Evolutionary conservation across 2,888 invertebrate genomes (phyloP).

Genomic region (Acronicta alni): DNA sequence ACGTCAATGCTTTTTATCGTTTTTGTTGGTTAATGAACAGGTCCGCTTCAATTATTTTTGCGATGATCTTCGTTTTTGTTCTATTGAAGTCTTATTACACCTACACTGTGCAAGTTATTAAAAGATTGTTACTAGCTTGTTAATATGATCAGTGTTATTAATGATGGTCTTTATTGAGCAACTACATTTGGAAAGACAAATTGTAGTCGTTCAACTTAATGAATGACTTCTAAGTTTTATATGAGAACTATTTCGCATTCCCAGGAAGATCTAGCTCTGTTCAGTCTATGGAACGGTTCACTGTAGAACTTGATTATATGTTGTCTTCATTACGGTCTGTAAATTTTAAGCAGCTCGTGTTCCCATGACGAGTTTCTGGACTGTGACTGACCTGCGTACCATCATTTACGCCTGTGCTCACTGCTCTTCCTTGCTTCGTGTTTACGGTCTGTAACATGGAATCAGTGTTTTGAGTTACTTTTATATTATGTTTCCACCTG

Average conservation of each 20-base stretch:
- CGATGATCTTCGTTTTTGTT: slow-evolving; percentile 59
- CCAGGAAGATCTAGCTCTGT: slow-evolving; percentile 34
- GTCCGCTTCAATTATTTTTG: slow-evolving; percentile 62
- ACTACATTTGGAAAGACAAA: slow-evolving; percentile 28
- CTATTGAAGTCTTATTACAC: slow-evolving; percentile 38
- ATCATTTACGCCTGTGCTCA: slow-evolving; percentile 63
- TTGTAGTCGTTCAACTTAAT: slow-evolving; percentile 8
- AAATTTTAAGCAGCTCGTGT: slow-evolving; percentile 70
- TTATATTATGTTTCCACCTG: slow-evolving; percentile 49
- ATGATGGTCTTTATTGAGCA: slow-evolving; percentile 23
- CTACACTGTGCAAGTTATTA: slow-evolving; percentile 35
- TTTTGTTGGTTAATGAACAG: slow-evolving; percentile 57
- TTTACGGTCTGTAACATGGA: slow-evolving; percentile 48
- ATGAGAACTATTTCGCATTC: slow-evolving; percentile 24
- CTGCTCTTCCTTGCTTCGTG: slow-evolving; percentile 65
- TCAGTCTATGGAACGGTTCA: slow-evolving; percentile 23
- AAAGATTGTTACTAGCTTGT: slow-evolving; percentile 27
- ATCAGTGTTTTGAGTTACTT: slow-evolving; percentile 31
- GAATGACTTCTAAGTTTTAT: slow-evolving; percentile 6
- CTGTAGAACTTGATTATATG: slow-evolving; percentile 21
- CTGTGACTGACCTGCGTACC: slow-evolving; percentile 70
- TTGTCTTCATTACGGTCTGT: slow-evolving; percentile 67
- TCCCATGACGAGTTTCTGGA: slow-evolving; percentile 84
- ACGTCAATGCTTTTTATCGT: slow-evolving; percentile 55
- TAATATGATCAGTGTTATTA: slow-evolving; percentile 31